phyloP scores from a whole-genome alignment of 1,140 invertebrate species.

The honey bee (Apis mellifera) region Amel_HAv3.1 CM009939.2:9722501-9723000 shows the following conservation, averaged over 20 bases:
- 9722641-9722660: conserved; percentile 51
- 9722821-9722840: conserved; percentile 89
- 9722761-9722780: conserved; percentile 80
- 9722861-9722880: too few relatives aligned
- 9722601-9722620: conserved; percentile 48
- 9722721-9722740: conserved; percentile 43
- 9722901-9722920: neutral
- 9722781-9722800: conserved; percentile 85
- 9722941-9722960: conserved; percentile 15
- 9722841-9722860: conserved; percentile 80
- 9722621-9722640: conserved; percentile 44
- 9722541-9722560: conserved; percentile 72
- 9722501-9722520: conserved; percentile 50
- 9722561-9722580: conserved; percentile 78
- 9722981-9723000: too few relatives aligned
- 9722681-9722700: conserved; percentile 1
- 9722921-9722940: conserved; percentile 34
- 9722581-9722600: conserved; percentile 54
- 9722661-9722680: conserved; percentile 8
- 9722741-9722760: conserved; percentile 51
- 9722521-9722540: conserved; percentile 19
- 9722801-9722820: conserved; percentile 91
- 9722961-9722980: neutral
- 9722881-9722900: neutral
- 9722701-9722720: conserved; percentile 45